Percentiles rank a stretch among this genome's conserved stretches.
Conservation (phyloP, 2,113 vertebrate species). For the Cheirogaleus medius region DNA sequence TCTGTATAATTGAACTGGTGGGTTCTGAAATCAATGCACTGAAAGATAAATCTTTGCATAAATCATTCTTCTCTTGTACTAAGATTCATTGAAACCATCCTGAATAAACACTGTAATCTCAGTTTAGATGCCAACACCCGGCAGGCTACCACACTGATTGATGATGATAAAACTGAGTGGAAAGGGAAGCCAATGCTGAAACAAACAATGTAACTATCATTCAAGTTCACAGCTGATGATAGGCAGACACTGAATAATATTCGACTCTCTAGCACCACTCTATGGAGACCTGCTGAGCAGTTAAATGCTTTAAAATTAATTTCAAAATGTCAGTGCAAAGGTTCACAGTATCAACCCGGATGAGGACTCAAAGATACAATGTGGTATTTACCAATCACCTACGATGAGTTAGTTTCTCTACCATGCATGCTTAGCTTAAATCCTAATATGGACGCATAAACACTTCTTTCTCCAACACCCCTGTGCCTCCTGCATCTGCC, state of each 20-base stretch:
- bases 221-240: not conserved
- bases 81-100: constrained; percentile 1
- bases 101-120: constrained; percentile 55
- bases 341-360: not conserved
- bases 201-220: constrained; percentile 19
- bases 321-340: not conserved
- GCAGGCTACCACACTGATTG: not conserved
- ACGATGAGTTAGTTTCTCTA: not conserved
- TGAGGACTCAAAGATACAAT: not conserved
- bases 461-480: not conserved
- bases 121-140: not conserved
- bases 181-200: constrained; percentile 26
- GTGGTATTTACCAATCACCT: not conserved
- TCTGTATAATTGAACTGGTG: not conserved
- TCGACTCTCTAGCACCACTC: constrained; percentile 53
- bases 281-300: constrained; percentile 39
- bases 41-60: constrained; percentile 28
- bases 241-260: not conserved
- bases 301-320: not conserved
- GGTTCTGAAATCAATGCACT: constrained; percentile 28
- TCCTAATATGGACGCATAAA: not conserved
- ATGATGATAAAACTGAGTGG: constrained; percentile 4
- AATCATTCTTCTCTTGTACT: not conserved
- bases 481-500: not conserved
- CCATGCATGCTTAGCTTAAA: not conserved